Base-by-base conservation (phyloP, 2,888 invertebrate genomes). In the Selenia dentaria region DNA sequence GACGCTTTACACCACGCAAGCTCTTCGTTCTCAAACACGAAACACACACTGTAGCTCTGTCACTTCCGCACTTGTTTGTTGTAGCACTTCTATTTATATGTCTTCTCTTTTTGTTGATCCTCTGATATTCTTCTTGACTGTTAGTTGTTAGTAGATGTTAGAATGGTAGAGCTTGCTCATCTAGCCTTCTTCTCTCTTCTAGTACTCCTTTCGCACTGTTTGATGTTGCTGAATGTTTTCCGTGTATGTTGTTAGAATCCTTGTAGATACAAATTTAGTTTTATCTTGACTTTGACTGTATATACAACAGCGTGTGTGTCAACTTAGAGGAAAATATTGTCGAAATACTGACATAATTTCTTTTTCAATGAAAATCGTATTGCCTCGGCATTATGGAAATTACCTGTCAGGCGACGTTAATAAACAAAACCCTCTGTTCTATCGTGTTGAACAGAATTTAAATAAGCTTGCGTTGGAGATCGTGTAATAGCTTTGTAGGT, bases 171-270 rank as follows among this genome's bases (percentile, higher is more conserved):
- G 58, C 58, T 55, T 54, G 51, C 43, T n/a, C 31, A 38, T 42
- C 34, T 52, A 31, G 38, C 24, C 45, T 51, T 44, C 35, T 54
- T 31, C 40, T 40, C 39, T 45, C 44, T 48, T 55, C 51, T 40
- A 25, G 14, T 12, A 22, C 36, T 49, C 11, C 18, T 28, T 34
- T 20, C 36, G 3, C 36, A 42, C 41, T 50, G 35, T 53, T 58
- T 36, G 49, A 46, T 56, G 56, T 56, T 54, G 40, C 32, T 54
- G 34, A 41, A 45, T 51, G 48, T 57, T 36, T 43, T 47, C 39
- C 51, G 26, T 42, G 47, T 42, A 42, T 48, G 47, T 45, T 35
- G 2, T 10, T 42, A 48, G 39, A 36, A 2, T 35, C 37, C 33
- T 41, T 38, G 41, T 51, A 49, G 49, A 35, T 10, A n/a, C 11